Evolutionary conservation across 2,888 invertebrate genomes (phyloP).

Genomic region (Conchocele bisecta): DNA sequence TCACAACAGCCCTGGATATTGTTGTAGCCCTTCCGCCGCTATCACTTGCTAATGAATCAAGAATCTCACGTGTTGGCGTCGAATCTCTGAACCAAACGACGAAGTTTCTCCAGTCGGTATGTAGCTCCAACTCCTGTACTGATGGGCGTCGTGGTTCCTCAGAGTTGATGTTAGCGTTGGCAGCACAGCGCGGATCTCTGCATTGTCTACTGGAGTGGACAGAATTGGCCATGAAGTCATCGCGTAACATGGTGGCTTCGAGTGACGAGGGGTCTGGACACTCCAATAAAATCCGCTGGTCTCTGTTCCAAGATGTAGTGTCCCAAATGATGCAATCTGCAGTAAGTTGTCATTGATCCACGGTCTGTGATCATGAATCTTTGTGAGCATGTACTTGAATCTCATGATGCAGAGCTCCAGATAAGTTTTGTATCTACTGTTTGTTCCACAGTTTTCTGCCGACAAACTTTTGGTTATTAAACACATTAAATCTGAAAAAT

Average conservation of each 20-base stretch:
- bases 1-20: constrained; percentile 85
- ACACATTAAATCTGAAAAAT: too few species aligned
- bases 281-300: constrained; percentile 69
- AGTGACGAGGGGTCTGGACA: constrained; percentile 37
- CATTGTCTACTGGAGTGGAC: constrained; percentile 87
- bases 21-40: constrained; percentile 85
- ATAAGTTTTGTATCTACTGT: too few species aligned
- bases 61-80: constrained; percentile 84
- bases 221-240: constrained; percentile 85
- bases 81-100: constrained; percentile 85
- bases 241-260: constrained; percentile 56
- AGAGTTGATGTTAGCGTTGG: constrained; percentile 85
- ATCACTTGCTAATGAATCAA: constrained; percentile 86
- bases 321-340: constrained; percentile 79
- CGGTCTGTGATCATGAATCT: not conserved
- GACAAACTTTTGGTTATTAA: too few species aligned
- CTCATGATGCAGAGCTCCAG: too few species aligned
- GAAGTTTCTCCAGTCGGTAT: constrained; percentile 84
- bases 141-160: constrained; percentile 83
- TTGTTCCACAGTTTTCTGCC: too few species aligned
- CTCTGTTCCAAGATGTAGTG: constrained; percentile 75
- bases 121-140: constrained; percentile 84
- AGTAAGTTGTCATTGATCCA: constrained; percentile 64
- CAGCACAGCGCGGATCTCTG: constrained; percentile 86
- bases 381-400: too few species aligned